Percentiles rank a stretch among this genome's conserved stretches.
phyloP scores from a whole-genome alignment of 2,113 vertebrate genomes.

The Megalops atlanticus region DNA sequence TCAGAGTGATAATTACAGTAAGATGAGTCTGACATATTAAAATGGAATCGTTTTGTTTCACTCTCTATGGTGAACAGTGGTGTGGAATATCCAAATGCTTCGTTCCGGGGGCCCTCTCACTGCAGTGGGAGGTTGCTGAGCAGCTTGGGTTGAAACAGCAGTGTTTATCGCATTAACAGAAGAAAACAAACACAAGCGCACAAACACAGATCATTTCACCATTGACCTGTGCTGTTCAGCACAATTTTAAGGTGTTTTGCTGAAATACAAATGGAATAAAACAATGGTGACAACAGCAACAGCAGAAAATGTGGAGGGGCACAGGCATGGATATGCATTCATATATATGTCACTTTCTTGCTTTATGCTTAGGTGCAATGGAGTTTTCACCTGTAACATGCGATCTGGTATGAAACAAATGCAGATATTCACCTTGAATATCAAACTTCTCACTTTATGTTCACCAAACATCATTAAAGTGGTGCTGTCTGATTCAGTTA shows the following conservation, averaged over 20 bases:
- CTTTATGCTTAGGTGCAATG: too few relatives aligned
- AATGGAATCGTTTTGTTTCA: slow-evolving; percentile 64
- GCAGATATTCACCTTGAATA: too few relatives aligned
- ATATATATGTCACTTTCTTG: too few relatives aligned
- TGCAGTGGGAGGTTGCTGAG: background rate
- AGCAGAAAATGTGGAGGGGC: too few relatives aligned
- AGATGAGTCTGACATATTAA: slow-evolving; percentile 64
- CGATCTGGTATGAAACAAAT: too few relatives aligned
- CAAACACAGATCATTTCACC: background rate
- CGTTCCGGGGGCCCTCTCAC: background rate
- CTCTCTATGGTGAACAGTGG: slow-evolving; percentile 46
- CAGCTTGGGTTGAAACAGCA: slow-evolving; percentile 8
- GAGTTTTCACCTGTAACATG: too few relatives aligned
- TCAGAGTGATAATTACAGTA: slow-evolving; percentile 70
- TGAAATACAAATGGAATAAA: too few relatives aligned
- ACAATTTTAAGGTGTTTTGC: background rate
- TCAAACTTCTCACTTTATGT: too few relatives aligned
- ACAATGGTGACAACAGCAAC: too few relatives aligned
- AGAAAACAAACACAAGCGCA: slow-evolving; percentile 3
- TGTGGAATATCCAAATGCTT: slow-evolving; percentile 11
- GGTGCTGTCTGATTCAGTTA: too few relatives aligned
- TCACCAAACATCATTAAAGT: too few relatives aligned
- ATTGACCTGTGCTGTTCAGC: background rate
- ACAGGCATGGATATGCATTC: too few relatives aligned
- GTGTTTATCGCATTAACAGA: slow-evolving; percentile 25